These are phyloP conservation scores for Coelopa pilipes DNA, from an alignment of 2,888 invertebrate species.

Conservation along the genomic window DNA sequence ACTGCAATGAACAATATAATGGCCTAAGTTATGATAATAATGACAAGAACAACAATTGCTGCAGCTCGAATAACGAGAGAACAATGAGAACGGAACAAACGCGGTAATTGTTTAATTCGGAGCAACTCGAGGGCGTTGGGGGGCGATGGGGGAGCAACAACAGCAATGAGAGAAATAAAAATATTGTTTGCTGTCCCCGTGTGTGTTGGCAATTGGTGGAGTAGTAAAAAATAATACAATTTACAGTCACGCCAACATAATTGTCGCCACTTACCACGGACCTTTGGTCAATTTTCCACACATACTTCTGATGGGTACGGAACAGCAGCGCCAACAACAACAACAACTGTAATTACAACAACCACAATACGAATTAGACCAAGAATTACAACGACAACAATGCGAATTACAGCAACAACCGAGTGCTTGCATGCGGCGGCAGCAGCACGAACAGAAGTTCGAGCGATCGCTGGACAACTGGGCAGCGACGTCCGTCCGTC, in stretches of 20 bases:
- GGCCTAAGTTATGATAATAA: too few relatives aligned
- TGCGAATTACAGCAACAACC: slow-evolving; percentile 21
- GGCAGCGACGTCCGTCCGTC: too few relatives aligned
- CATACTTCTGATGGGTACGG: slow-evolving; percentile 6
- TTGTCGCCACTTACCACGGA: slow-evolving; percentile 29
- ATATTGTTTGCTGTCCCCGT: too few relatives aligned
- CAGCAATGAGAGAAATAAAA: neutral
- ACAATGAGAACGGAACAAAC: neutral
- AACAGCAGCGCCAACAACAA: too few relatives aligned
- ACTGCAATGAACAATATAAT: too few relatives aligned
- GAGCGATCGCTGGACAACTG: neutral
- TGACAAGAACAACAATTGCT: too few relatives aligned
- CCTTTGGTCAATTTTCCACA: slow-evolving; percentile 30
- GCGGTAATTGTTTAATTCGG: slow-evolving; percentile 24
- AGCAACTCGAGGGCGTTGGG: neutral
- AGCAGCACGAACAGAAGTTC: neutral
- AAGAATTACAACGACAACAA: neutral
- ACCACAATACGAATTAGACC: slow-evolving; percentile 4
- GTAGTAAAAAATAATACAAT: slow-evolving; percentile 7
- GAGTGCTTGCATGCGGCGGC: slow-evolving; percentile 1
- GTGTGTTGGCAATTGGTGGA: too few relatives aligned
- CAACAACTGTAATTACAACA: too few relatives aligned
- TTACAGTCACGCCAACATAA: slow-evolving; percentile 35
- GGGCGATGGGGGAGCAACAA: neutral
- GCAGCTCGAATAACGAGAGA: neutral